Evolutionary conservation across 92 coral and sea anemone genomes (phyloP), one percentile per base, ranked within the genome.

Genomic region (Zoanthus gigantus): DNA sequence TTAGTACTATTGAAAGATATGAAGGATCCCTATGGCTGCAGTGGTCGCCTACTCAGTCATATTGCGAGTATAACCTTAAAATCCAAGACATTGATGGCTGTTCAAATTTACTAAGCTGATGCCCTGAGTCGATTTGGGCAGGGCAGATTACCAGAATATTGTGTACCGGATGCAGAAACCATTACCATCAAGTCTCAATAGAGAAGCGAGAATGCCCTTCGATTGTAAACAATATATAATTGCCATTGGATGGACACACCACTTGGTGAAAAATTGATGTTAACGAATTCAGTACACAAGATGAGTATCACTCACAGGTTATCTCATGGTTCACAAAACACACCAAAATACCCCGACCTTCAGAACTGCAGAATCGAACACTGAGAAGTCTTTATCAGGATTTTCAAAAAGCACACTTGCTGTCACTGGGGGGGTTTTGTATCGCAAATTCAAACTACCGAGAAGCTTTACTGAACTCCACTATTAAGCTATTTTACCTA

Each of bases 21-120:
- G 88, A 88, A 88, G 78, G 88, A 82, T 46, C 91, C 88, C 32
- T 88, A 82, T 60, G 91, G 82, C 17, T 83, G 82, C 4, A 71
- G 88, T 18, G 88, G 91, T 11, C 76, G 88, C 10, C 79, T 88
- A 16, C 88, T 88, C 7, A 88, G 74, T 10, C 88, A 81, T 37
- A 88, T 76, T 32, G 92, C 7, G 17, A 52, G 68, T 89, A 76
- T 9, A 57, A 54, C 10, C 73, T 85, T 37, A 72, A 15, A 9
- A 72, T 74, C 13, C 56, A 65, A 61, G 5, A 87, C 90, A 87
- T 87, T 68, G 79, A 63, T 79, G 90, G 90, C 42, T 37, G 50
- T 54, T 61, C 42, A 79, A 87, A 79, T 46, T 34, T 71, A 13
- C 87, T 88, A 47, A 77, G 3, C 91, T 28, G 88, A 81, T 73